A percentile compares a stretch with the other conserved stretches of the same genome.
These are phyloP conservation scores for Masnerella sp. DNA, from an alignment of 2,888 invertebrate species.

Conservation along the genomic window DNA sequence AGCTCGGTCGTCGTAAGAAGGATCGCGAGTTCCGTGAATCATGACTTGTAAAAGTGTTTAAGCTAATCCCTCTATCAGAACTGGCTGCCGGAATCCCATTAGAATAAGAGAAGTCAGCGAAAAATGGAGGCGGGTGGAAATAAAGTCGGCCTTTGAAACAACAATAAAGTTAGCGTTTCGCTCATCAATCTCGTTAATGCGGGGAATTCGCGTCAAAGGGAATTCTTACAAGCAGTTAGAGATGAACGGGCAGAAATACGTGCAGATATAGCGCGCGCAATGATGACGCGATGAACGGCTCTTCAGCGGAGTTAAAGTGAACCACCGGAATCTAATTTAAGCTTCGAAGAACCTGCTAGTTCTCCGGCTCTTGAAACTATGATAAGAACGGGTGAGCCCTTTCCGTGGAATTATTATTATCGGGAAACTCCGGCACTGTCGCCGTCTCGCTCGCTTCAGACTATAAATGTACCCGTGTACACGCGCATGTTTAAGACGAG, in stretches of 20 bases:
- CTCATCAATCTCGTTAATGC: slow-evolving; percentile 74
- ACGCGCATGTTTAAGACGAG: slow-evolving; percentile 13
- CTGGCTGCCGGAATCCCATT: slow-evolving; percentile 9
- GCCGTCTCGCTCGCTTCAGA: slow-evolving; percentile 19
- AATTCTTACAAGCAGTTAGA: slow-evolving; percentile 67
- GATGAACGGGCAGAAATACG: slow-evolving; percentile 46
- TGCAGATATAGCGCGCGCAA: slow-evolving; percentile 34
- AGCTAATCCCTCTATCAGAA: slow-evolving; percentile 23
- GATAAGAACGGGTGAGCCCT: slow-evolving; percentile 55
- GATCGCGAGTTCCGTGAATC: too few relatives aligned
- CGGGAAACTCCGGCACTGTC: slow-evolving; percentile 30
- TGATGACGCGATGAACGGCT: slow-evolving; percentile 45
- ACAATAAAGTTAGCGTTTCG: slow-evolving; percentile 75
- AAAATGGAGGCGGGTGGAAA: slow-evolving; percentile 31
- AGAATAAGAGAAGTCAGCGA: slow-evolving; percentile 20
- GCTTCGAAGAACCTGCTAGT: slow-evolving; percentile 60
- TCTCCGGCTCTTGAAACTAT: slow-evolving; percentile 50
- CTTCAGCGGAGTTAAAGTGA: slow-evolving; percentile 56
- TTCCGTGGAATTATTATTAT: slow-evolving; percentile 56
- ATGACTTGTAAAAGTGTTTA: too few relatives aligned
- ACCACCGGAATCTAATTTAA: slow-evolving; percentile 62
- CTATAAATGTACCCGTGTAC: slow-evolving; percentile 30
- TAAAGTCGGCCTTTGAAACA: slow-evolving; percentile 72
- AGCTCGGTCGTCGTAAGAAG: too few relatives aligned
- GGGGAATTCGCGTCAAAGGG: slow-evolving; percentile 74